phyloP scores from a whole-genome alignment of 2,113 vertebrate species.

The Oplegnathus fasciatus region DNA sequence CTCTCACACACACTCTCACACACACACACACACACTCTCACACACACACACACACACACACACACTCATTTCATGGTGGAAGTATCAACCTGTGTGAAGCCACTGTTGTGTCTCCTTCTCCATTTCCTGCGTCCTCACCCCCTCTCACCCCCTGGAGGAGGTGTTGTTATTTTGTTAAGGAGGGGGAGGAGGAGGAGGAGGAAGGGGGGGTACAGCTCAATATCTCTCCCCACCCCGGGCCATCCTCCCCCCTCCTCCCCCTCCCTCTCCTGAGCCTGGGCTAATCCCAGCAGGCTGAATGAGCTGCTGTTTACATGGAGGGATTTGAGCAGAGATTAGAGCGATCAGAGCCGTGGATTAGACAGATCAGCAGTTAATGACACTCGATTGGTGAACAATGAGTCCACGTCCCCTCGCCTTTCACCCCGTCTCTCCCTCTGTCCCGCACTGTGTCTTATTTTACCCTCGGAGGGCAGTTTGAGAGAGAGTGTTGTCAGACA shows the following conservation, averaged over 20 bases:
- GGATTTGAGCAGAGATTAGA: slow-evolving; percentile 92
- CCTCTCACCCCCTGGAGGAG: slow-evolving; percentile 40
- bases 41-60: not conserved
- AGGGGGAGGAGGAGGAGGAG: not conserved
- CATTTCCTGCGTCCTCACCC: slow-evolving; percentile 48
- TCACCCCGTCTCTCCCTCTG: slow-evolving; percentile 4
- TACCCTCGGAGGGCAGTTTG: not conserved
- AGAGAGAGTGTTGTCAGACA: too few relatives aligned
- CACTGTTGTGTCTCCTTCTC: slow-evolving; percentile 35
- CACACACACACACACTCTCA: not conserved
- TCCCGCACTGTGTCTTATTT: slow-evolving; percentile 61
- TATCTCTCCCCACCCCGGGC: slow-evolving; percentile 55
- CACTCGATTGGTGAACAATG: slow-evolving; percentile 60
- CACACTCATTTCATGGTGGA: slow-evolving; percentile 44
- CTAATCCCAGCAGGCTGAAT: slow-evolving; percentile 92
- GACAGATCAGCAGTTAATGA: slow-evolving; percentile 74
- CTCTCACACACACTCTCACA: not conserved
- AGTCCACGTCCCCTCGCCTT: not conserved
- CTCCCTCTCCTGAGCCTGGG: slow-evolving; percentile 82
- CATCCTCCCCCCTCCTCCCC: slow-evolving; percentile 62
- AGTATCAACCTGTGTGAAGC: slow-evolving; percentile 34
- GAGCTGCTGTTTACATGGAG: slow-evolving; percentile 90
- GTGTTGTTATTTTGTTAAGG: slow-evolving; percentile 44
- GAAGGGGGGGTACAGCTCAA: slow-evolving; percentile 71
- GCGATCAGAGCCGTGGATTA: slow-evolving; percentile 88